phyloP scores from a whole-genome alignment of 2,797 vertebrate genomes.

The Holocentrus rufus region DNA sequence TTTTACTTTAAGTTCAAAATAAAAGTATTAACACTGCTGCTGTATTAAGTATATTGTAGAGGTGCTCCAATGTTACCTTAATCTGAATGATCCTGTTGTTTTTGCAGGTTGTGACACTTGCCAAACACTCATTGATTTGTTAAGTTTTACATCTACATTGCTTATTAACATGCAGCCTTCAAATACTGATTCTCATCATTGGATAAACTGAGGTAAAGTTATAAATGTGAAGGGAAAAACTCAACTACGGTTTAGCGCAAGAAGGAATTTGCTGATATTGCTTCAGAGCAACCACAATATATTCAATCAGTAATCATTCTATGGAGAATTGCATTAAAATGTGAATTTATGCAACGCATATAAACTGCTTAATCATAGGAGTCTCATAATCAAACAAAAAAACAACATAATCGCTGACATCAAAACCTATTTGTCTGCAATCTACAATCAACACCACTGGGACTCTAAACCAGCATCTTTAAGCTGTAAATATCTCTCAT shows the following conservation, averaged over 20 bases:
- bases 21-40: too few species aligned
- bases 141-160: background rate
- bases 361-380: background rate
- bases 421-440: constrained; percentile 3
- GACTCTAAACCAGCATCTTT: constrained; percentile 22
- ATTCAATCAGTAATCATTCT: too few species aligned
- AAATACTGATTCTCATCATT: too few species aligned
- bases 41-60: too few species aligned
- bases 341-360: background rate
- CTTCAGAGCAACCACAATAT: too few species aligned
- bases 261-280: background rate
- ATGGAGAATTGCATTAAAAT: background rate
- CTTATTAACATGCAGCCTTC: too few species aligned
- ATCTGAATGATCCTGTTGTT: too few species aligned
- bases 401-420: background rate
- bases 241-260: too few species aligned
- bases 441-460: constrained; percentile 12
- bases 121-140: background rate
- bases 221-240: too few species aligned
- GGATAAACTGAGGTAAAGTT: too few species aligned
- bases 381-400: background rate
- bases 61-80: too few species aligned
- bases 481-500: constrained; percentile 26
- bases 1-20: too few species aligned
- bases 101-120: background rate